Evolutionary conservation across 2,888 invertebrate species (phyloP), one percentile per base, ranked within the genome.

Genomic region (Portevinia maculata): DNA sequence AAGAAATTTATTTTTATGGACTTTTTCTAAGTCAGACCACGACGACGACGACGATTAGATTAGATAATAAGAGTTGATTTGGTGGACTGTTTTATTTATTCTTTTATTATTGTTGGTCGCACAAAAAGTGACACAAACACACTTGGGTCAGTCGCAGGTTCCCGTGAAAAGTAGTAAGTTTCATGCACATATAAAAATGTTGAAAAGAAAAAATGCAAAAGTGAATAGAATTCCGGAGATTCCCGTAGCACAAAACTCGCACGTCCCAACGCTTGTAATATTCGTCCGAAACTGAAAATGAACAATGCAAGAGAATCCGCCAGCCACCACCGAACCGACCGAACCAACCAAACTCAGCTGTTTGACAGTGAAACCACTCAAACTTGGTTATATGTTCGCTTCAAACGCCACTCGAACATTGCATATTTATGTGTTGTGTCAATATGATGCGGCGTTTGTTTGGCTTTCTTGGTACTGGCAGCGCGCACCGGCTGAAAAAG

Each of bases 271-370:
- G 50, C 57, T 62, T 67, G 55, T 57, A 73, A 59, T 62, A 62
- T 78, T 78, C 71, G 65, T 73, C 83, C 83, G 83, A 83, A 83
- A 83, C 83, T 83, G 67, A 73, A 83, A 76, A 50, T 67, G 71
- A 83, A 83, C 71, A 76, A 44, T 32, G 44, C n/a, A 15, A 62
- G 53, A 71, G 62, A 60, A 70, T 69, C 64, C 32, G 55, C 69
- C 79, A 75, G 15, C 48, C 7, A 32, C 15, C 52, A 53, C 57
- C 39, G 15, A 71, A 50, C 21, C 24, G 5, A n/a, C n/a, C n/a
- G n/a, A n/a, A n/a, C n/a, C n/a, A n/a, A n/a, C n/a, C n/a, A n/a
- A 32, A 39, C 57, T 57, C 59, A 52, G 52, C 70, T 65, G 65
- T 48, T 32, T 53, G n/a, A n/a, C n/a, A 15, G 30, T 1, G 15